These are phyloP conservation scores for Lethocerus indicus DNA, from an alignment of 1,140 invertebrate species.

Conservation along the genomic window DNA sequence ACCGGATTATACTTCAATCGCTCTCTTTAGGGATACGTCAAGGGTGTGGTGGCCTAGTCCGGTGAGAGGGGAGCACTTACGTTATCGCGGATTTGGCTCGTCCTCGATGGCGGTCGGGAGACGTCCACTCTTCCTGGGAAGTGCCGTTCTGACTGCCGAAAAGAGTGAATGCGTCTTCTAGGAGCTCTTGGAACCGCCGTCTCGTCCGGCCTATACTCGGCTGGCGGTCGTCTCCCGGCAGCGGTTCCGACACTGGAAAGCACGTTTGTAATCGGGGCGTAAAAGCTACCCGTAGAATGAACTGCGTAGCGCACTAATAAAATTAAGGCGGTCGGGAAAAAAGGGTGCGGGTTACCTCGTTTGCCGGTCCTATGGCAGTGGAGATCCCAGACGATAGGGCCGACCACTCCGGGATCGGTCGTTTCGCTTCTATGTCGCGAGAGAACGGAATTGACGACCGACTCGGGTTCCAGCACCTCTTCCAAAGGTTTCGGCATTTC, in stretches of 20 bases:
- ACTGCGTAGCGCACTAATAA: no score
- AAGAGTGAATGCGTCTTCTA: constrained; percentile 47
- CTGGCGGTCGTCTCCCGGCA: no score
- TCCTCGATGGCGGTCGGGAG: constrained; percentile 18
- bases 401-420: constrained; percentile 65
- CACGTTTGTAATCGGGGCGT: no score
- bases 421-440: constrained; percentile 32
- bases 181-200: constrained; percentile 41
- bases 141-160: constrained; percentile 35
- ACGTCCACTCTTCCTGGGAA: constrained; percentile 21
- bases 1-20: no score
- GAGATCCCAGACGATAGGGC: constrained; percentile 62
- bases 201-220: constrained; percentile 33
- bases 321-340: no score
- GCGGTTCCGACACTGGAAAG: no score
- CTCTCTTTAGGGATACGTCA: no score
- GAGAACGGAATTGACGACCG: constrained; percentile 20
- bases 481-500: constrained; percentile 49
- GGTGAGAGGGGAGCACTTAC: neutral
- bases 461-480: constrained; percentile 49
- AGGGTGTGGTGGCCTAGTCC: neutral
- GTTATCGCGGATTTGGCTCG: constrained; percentile 29
- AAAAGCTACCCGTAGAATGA: neutral
- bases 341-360: constrained; percentile 13
- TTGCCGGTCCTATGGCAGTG: constrained; percentile 32